A percentile compares a stretch with the other conserved stretches of the same genome.
Conservation (phyloP, 2,797 vertebrate genomes). For the Muraenolepis orangiensis region DNA sequence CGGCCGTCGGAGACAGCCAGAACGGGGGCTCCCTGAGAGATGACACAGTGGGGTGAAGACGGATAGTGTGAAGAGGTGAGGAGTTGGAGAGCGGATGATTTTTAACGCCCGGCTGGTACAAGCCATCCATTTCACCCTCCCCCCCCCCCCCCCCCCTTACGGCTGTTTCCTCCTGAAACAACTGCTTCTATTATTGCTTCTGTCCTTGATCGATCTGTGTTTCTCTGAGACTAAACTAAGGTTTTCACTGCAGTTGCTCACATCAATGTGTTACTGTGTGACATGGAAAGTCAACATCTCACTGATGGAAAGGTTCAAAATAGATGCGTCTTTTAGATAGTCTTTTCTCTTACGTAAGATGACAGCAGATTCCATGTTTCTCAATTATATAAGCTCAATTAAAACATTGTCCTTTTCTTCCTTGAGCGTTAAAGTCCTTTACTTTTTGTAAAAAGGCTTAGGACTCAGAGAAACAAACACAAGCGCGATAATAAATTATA, state of each 20-base stretch:
- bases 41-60: conserved; percentile 23
- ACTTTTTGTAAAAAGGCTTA: not conserved
- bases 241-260: conserved; percentile 17
- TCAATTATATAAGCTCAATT: not conserved
- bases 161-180: conserved; percentile 39
- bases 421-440: not conserved
- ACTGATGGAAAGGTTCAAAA: not conserved
- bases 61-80: conserved; percentile 25
- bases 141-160: no score
- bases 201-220: conserved; percentile 24
- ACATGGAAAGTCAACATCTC: not conserved
- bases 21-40: conserved; percentile 41
- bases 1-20: conserved; percentile 31
- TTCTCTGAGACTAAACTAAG: conserved; percentile 17
- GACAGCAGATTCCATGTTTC: no score
- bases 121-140: conserved; percentile 37
- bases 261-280: conserved; percentile 13
- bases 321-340: not conserved
- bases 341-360: not conserved
- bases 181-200: conserved; percentile 26
- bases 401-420: not conserved
- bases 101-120: conserved; percentile 24
- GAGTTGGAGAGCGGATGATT: conserved; percentile 35
- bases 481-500: conserved; percentile 16
- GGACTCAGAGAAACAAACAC: conserved; percentile 10